A percentile compares a stretch with the other conserved stretches of the same genome.
Conservation (phyloP, 2,113 vertebrate genomes). For the Hypanus sabinus region DNA sequence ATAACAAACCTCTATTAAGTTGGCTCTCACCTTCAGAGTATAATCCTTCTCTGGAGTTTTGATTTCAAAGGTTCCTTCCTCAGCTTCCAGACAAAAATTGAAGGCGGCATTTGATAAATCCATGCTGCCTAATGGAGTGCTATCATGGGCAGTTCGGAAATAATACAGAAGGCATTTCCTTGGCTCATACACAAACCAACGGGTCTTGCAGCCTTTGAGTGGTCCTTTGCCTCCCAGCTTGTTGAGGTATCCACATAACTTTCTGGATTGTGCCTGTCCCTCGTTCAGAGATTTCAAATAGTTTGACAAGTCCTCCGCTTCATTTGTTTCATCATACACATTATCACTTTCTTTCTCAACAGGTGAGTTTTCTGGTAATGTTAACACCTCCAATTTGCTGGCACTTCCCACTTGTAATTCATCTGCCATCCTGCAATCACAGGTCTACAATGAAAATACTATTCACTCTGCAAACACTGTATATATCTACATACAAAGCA, state of each 20-base stretch:
- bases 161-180: constrained; percentile 76
- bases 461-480: too few species aligned
- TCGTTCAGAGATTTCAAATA: not conserved
- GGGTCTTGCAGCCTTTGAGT: constrained; percentile 79
- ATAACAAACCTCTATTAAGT: not conserved
- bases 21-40: constrained; percentile 73
- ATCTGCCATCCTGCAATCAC: not conserved
- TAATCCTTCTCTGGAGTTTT: constrained; percentile 71
- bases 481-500: too few species aligned
- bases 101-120: constrained; percentile 67
- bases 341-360: too few species aligned
- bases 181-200: constrained; percentile 85
- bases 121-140: constrained; percentile 72
- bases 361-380: not conserved
- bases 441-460: too few species aligned
- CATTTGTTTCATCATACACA: not conserved
- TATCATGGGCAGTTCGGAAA: constrained; percentile 76
- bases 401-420: not conserved
- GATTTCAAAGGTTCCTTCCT: constrained; percentile 79
- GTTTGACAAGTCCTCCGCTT: not conserved
- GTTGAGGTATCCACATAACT: constrained; percentile 81
- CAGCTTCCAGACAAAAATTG: constrained; percentile 66
- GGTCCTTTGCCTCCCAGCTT: constrained; percentile 77
- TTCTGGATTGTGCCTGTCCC: constrained; percentile 40
- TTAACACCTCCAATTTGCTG: not conserved